Percentiles rank a stretch among this genome's conserved stretches.
Evolutionary conservation across 2,113 vertebrate genomes (phyloP).

Genomic region (Beaufortia kweichowensis): DNA sequence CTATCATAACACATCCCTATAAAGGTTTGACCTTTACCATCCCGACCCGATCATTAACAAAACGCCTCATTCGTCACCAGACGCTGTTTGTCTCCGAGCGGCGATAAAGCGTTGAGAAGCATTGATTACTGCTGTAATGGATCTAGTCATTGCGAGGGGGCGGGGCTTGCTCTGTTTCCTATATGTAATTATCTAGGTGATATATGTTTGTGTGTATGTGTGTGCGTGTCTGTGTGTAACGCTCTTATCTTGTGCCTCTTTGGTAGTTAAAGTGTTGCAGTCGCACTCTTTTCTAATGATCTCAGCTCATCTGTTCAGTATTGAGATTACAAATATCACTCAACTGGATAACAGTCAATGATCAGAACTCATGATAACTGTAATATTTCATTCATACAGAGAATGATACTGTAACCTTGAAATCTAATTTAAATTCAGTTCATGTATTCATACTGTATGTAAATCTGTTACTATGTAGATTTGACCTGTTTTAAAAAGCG

Average conservation of each 20-base stretch:
- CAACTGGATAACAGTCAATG: constrained; percentile 19
- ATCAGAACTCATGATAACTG: constrained; percentile 1
- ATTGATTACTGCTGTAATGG: constrained; percentile 46
- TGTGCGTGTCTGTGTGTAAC: constrained; percentile 8
- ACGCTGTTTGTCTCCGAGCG: constrained; percentile 23
- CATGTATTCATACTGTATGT: too few species aligned
- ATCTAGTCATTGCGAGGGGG: constrained; percentile 46
- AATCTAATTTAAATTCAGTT: neutral
- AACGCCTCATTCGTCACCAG: constrained; percentile 48
- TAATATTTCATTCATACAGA: neutral
- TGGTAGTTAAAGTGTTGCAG: constrained; percentile 40
- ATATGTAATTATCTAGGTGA: constrained; percentile 26
- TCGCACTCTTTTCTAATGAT: constrained; percentile 45
- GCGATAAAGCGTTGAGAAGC: constrained; percentile 44
- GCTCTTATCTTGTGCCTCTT: constrained; percentile 32
- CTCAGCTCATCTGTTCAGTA: constrained; percentile 20
- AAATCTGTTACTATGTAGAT: too few species aligned
- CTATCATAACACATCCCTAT: constrained; percentile 33
- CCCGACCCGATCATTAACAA: constrained; percentile 44
- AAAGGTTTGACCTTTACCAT: constrained; percentile 46
- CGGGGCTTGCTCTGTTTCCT: constrained; percentile 29
- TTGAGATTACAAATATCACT: too few species aligned
- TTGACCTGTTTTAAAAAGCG: too few species aligned
- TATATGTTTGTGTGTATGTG: constrained; percentile 12
- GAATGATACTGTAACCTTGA: neutral